These are phyloP conservation scores for Xanthia icteritia DNA, from an alignment of 2,888 invertebrate genomes.

Conservation along the genomic window DNA sequence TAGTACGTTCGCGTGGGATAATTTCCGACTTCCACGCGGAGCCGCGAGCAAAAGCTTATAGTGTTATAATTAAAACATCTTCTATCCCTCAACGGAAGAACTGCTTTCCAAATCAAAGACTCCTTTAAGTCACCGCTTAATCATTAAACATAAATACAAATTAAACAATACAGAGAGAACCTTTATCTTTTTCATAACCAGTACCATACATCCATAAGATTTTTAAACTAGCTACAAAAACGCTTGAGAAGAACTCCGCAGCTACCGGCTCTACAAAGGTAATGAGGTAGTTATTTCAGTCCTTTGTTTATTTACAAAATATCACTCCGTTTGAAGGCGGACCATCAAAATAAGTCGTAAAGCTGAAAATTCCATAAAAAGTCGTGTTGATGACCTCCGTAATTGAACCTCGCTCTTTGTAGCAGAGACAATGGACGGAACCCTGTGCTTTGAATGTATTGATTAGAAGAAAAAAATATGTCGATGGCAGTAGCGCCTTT, in stretches of 20 bases:
- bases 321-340: constrained; percentile 91
- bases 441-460: constrained; percentile 80
- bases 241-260: constrained; percentile 76
- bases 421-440: constrained; percentile 88
- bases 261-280: constrained; percentile 89
- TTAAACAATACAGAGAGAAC: constrained; percentile 60
- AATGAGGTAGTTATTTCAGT: constrained; percentile 89
- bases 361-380: constrained; percentile 90
- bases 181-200: constrained; percentile 67
- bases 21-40: neutral
- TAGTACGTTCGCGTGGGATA: neutral
- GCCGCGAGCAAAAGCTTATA: neutral
- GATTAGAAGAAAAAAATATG: constrained; percentile 78
- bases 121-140: constrained; percentile 46
- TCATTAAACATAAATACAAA: constrained; percentile 63
- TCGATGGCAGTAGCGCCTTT: constrained; percentile 53
- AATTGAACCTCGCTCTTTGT: constrained; percentile 87
- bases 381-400: constrained; percentile 90
- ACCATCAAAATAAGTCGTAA: constrained; percentile 90
- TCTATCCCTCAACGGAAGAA: constrained; percentile 16
- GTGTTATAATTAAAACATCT: constrained; percentile 26
- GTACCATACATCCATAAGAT: constrained; percentile 73
- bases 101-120: constrained; percentile 25
- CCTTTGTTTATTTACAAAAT: constrained; percentile 90
- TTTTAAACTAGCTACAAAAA: constrained; percentile 78